Evolutionary conservation across 2,888 invertebrate species (phyloP).

Genomic region (Chorisops tibialis): DNA sequence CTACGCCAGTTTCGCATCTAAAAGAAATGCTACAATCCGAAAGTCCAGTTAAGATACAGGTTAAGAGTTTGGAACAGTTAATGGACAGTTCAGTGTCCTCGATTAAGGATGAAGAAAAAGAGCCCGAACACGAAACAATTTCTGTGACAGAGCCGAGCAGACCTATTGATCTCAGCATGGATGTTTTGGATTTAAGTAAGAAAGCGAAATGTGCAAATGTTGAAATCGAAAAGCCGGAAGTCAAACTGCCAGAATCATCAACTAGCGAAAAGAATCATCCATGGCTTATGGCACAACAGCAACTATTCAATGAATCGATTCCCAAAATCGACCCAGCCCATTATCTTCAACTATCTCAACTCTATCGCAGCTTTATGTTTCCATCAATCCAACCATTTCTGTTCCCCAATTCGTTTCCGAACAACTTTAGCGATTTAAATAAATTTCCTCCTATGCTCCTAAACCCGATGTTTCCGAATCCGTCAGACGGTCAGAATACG

Average conservation of each 20-base stretch:
- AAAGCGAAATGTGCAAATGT: conserved; percentile 55
- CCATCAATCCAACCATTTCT: conserved; percentile 65
- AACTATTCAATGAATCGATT: conserved; percentile 60
- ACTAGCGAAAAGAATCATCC: conserved; percentile 59
- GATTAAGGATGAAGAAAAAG: conserved; percentile 19
- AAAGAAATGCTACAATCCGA: conserved; percentile 54
- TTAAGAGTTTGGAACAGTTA: conserved; percentile 63
- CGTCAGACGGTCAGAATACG: conserved; percentile 23
- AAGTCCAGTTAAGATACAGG: conserved; percentile 58
- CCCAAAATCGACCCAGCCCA: conserved; percentile 60
- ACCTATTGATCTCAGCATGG: conserved; percentile 73
- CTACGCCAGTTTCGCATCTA: conserved; percentile 53
- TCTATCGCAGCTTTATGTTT: conserved; percentile 59
- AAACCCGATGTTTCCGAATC: conserved; percentile 46
- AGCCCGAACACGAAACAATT: conserved; percentile 43
- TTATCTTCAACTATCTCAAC: conserved; percentile 60
- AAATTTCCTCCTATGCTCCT: conserved; percentile 57
- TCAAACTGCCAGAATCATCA: conserved; percentile 41
- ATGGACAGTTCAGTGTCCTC: conserved; percentile 45
- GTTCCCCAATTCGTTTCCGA: conserved; percentile 57
- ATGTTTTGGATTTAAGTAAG: conserved; percentile 79
- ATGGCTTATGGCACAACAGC: conserved; percentile 63
- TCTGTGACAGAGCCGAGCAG: conserved; percentile 53
- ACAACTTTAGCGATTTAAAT: conserved; percentile 57
- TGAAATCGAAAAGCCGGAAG: conserved; percentile 30